These are phyloP conservation scores for Euplexia lucipara DNA, from an alignment of 2,888 invertebrate species.

Conservation along the genomic window DNA sequence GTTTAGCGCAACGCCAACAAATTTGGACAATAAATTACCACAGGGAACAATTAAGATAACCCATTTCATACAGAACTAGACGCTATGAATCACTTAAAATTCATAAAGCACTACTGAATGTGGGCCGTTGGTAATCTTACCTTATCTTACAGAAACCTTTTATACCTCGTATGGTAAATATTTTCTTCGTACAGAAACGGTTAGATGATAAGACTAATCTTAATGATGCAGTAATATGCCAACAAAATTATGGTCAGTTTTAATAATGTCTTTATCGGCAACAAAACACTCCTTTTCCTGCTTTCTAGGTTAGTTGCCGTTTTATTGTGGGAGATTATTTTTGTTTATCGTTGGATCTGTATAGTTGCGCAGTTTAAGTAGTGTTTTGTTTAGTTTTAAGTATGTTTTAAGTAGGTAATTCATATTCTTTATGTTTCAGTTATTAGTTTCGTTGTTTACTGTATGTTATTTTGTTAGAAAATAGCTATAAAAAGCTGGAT, in stretches of 20 bases:
- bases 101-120: slow-evolving; percentile 84
- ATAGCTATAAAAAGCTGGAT: too few species aligned
- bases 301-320: slow-evolving; percentile 74
- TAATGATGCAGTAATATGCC: slow-evolving; percentile 80
- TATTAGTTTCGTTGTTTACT: slow-evolving; percentile 28
- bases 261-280: slow-evolving; percentile 81
- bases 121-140: slow-evolving; percentile 78
- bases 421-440: slow-evolving; percentile 37
- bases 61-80: slow-evolving; percentile 75
- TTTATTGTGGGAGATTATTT: slow-evolving; percentile 76
- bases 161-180: slow-evolving; percentile 77
- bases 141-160: slow-evolving; percentile 79
- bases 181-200: slow-evolving; percentile 78
- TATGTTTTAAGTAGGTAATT: slow-evolving; percentile 48
- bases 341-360: slow-evolving; percentile 72
- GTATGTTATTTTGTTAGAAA: slow-evolving; percentile 3
- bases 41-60: slow-evolving; percentile 82
- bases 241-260: slow-evolving; percentile 76
- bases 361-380: slow-evolving; percentile 37
- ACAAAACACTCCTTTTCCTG: slow-evolving; percentile 78
- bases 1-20: slow-evolving; percentile 63
- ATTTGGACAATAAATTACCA: slow-evolving; percentile 70
- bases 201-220: slow-evolving; percentile 82
- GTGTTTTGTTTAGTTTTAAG: slow-evolving; percentile 52
- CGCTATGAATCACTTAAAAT: slow-evolving; percentile 77